Evolutionary conservation across 2,888 invertebrate genomes (phyloP), one percentile per base, ranked within the genome.

Genomic region (Anaspis maculata): DNA sequence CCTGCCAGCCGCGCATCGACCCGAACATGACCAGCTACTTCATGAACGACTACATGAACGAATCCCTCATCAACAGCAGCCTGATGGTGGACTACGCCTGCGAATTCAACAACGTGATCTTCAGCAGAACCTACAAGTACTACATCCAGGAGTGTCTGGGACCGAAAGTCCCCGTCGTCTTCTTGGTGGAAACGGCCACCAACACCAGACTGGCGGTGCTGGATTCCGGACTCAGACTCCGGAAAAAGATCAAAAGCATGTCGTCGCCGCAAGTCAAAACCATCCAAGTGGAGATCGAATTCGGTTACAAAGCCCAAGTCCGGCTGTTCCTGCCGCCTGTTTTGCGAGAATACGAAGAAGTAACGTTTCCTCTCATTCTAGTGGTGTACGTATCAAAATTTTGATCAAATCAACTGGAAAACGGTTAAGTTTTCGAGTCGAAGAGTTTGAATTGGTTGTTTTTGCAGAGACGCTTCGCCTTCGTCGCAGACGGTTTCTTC

Each of bases 401-500:
- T 11, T 12, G 27, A n/a, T n/a, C n/a, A n/a, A n/a, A n/a, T n/a
- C 11, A 28, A 32, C 15, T 16, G n/a, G 11, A 19, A 19, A 19
- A 19, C 5, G 6, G 6, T 19, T 7, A 24, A 24, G 24, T 7
- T 24, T 7, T 24, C 5, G 19, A 19, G 19, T 5, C 5, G 19
- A 19, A 6, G 19, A 9, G 19, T 19, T 19, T 19, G 5, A 19
- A n/a, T n/a, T 19, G 5, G 19, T 19, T 19, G 10, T 6, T 13
- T 22, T 33, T 62, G 3, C 56, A 84, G 85, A 9, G 82, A 84
- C 59, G 82, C 78, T 3, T 76, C 79, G 6, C 94, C 94, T 0
- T 88, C 87, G 2, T 78, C 83, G 0, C 92, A 92, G 63, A 66
- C 82, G 48, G 91, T 92, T 6, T 84, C 85, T 3, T 82, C 88